Percentiles rank a stretch among this genome's conserved stretches.
Conservation (phyloP, 2,113 vertebrate species). For the Cariama cristata region DNA sequence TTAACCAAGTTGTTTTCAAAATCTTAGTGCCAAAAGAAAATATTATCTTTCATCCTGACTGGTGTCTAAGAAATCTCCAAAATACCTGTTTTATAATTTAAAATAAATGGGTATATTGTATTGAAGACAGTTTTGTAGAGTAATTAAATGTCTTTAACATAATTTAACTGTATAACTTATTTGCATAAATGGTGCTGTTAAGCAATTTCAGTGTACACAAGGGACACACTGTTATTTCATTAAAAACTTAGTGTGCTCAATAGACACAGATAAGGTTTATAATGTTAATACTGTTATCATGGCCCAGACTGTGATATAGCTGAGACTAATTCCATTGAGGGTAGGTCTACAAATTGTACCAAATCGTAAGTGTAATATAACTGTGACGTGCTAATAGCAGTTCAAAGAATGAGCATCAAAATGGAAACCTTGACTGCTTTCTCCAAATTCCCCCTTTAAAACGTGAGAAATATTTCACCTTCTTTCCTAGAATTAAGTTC, state of each 20-base stretch:
- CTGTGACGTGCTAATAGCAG: neutral
- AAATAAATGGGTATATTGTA: conserved; percentile 15
- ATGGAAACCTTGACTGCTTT: neutral
- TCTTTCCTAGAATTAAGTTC: neutral
- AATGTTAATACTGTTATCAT: conserved; percentile 33
- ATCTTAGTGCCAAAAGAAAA: neutral
- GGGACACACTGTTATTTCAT: conserved; percentile 53
- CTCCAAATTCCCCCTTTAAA: neutral
- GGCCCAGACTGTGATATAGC: neutral
- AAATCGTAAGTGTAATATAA: neutral
- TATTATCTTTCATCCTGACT: neutral
- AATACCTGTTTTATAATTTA: conserved; percentile 47
- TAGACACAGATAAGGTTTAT: conserved; percentile 29
- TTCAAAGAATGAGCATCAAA: neutral
- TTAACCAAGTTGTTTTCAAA: neutral
- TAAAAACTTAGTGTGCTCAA: conserved; percentile 18
- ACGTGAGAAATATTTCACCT: neutral
- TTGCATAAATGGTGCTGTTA: conserved; percentile 65
- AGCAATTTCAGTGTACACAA: conserved; percentile 47
- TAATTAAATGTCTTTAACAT: conserved; percentile 70
- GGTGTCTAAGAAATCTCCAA: neutral
- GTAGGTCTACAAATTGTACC: neutral
- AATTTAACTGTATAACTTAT: conserved; percentile 63
- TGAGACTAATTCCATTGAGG: neutral
- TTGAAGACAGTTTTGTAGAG: conserved; percentile 17